A percentile compares a stretch with the other conserved stretches of the same genome.
Evolutionary conservation across 1,140 invertebrate genomes (phyloP).

Genomic region (Venustaconcha ellipsiformis): DNA sequence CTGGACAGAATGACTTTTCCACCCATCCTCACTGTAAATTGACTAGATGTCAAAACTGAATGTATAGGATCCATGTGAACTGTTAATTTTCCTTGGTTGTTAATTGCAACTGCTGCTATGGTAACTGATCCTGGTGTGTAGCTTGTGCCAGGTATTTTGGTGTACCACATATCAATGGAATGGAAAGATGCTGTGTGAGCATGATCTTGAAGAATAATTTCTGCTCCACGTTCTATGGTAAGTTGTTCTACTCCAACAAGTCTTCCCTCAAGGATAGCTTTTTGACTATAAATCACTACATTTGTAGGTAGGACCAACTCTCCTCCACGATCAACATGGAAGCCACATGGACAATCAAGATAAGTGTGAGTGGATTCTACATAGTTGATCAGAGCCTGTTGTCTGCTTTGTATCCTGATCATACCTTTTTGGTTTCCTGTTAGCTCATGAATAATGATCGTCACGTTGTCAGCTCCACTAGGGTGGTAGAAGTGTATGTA

Average conservation of each 20-base stretch:
- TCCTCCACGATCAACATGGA: slow-evolving; percentile 54
- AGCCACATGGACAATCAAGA: slow-evolving; percentile 54
- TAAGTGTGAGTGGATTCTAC: slow-evolving; percentile 60
- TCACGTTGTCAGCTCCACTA: slow-evolving; percentile 41
- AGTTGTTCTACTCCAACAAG: slow-evolving; percentile 53
- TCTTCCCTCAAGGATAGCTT: slow-evolving; percentile 47
- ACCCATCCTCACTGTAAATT: slow-evolving; percentile 43
- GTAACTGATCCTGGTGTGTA: slow-evolving; percentile 39
- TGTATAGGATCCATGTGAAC: slow-evolving; percentile 34
- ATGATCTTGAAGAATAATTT: slow-evolving; percentile 36
- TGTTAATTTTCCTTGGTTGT: slow-evolving; percentile 44
- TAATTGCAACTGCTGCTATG: slow-evolving; percentile 38
- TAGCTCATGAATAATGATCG: slow-evolving; percentile 50
- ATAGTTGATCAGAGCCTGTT: slow-evolving; percentile 50
- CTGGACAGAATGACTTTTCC: slow-evolving; percentile 31
- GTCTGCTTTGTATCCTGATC: slow-evolving; percentile 45
- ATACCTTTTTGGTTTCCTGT: slow-evolving; percentile 56
- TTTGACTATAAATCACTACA: slow-evolving; percentile 42
- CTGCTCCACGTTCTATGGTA: slow-evolving; percentile 44
- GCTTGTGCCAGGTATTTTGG: slow-evolving; percentile 10
- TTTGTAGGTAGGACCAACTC: slow-evolving; percentile 52
- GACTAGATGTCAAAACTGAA: slow-evolving; percentile 32
- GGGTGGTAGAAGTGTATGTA: slow-evolving; percentile 61
- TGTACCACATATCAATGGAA: slow-evolving; percentile 14
- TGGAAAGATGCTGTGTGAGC: slow-evolving; percentile 37